Evolutionary conservation across 2,888 invertebrate species (phyloP), one percentile per base, ranked within the genome.

Genomic region (Biston betularia): DNA sequence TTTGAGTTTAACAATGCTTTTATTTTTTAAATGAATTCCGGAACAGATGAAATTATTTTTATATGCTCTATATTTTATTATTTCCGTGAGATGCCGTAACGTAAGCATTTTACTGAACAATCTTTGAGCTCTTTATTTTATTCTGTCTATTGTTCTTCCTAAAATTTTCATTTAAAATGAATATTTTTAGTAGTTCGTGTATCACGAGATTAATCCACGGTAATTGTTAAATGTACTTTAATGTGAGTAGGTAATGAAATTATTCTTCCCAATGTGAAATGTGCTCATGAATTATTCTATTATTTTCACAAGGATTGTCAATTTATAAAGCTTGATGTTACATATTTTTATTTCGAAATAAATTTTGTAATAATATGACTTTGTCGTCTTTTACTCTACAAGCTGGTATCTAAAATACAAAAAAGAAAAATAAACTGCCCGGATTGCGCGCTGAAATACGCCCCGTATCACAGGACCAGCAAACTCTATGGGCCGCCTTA

Each of bases 261-360:
- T 86, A 81, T 86, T 88, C 87, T 89, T 89, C 87, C 85, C 84
- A 85, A 85, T 83, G 83, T 89, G 85, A 90, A 90, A 88, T 89
- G 85, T 91, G 93, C 92, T 93, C 92, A 91, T 90, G 87, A 90
- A 87, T 88, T 89, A 87, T 89, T 81, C 78, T 86, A 86, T 89
- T 82, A 86, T 89, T 90, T 92, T 83, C 86, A 86, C 84, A 84
- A 89, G 83, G 81, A 85, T 85, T 89, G 92, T 92, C 92, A 92
- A 92, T 93, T 93, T 91, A 88, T 84, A 89, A 89, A 84, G 90
- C 92, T 93, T 92, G 87, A 92, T 92, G 92, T 92, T 92, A 54
- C 54, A 44, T 54, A 90, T 87, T 92, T 91, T 93, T 89, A 91
- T 90, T 93, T 90, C 88, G 79, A 81, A 89, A 90, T 92, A 93